Base-by-base conservation (phyloP, 2,888 invertebrate genomes). In the Deilephila elpenor region DNA sequence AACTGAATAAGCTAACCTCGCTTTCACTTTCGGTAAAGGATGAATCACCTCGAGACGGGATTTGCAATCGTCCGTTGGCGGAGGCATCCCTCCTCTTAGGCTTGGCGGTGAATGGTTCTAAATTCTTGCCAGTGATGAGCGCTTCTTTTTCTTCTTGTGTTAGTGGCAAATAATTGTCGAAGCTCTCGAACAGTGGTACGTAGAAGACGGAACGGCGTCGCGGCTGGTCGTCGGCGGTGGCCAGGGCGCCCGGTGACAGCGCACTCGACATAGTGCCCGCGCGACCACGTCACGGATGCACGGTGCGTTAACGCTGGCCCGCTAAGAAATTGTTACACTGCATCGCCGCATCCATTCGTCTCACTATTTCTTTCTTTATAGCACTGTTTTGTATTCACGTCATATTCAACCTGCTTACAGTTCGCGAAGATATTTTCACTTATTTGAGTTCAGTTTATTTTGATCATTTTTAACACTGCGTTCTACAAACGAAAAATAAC, bases 141-240 rank as follows among this genome's bases (percentile, higher is more conserved):
- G 95, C 94, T 79, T 94, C 93, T 76, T 90, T 93, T 86, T 95
- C 94, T 84, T 93, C 92, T 73, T 89, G 86, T 37, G 94, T 91
- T 74, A 96, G 92, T 37, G 95, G 96, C 70, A 95, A 91, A 83
- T 95, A 95, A 84, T 95, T 95, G 72, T 93, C 94, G 80, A 95
- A 95, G 81, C 95, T 96, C 78, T 96, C 95, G 75, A 96, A 96
- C 80, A 97, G 92, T 78, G 97, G 96, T 78, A 97, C 96, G 91
- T 97, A 97, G 90, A 97, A 97, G 78, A 97, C 96, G 71, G 97
- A 97, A 77, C 97, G 95, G 75, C 97, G 95, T 71, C 96, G 94
- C 77, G 94, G 86, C 78, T 94, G 91, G 73, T 96, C 96, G 83
- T 95, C 95, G 84, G 87, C 90, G 85, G 83, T 84, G 89, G 84